A percentile compares a stretch with the other conserved stretches of the same genome.
These are phyloP conservation scores for Glaucopsyche alexis DNA, from an alignment of 2,888 invertebrate genomes.

Conservation along the genomic window DNA sequence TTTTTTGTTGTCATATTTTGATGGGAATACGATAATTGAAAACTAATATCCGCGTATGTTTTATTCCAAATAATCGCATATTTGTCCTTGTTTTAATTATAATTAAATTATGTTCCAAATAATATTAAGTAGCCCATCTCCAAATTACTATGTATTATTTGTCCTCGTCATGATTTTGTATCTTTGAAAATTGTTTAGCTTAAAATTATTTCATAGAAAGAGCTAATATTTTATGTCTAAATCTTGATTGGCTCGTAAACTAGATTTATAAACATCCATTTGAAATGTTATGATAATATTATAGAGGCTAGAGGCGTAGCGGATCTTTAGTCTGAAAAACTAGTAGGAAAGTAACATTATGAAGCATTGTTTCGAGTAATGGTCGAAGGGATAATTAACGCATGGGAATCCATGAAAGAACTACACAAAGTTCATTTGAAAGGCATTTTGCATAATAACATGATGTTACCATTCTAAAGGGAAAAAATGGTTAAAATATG, in stretches of 20 bases:
- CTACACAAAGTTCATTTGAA: neutral
- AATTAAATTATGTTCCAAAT: neutral
- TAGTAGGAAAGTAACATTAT: neutral
- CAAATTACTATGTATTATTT: neutral
- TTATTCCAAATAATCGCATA: neutral
- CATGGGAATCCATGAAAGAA: neutral
- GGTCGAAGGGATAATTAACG: neutral
- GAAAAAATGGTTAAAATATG: neutral
- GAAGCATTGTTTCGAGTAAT: slow-evolving; percentile 22
- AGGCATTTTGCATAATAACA: neutral
- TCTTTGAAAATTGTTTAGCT: too few relatives aligned
- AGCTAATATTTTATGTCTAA: too few relatives aligned
- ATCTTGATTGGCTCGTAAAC: too few relatives aligned
- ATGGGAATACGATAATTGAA: slow-evolving; percentile 42
- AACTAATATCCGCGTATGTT: slow-evolving; percentile 37
- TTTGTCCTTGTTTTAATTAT: slow-evolving; percentile 3
- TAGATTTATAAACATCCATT: too few relatives aligned
- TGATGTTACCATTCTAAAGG: neutral
- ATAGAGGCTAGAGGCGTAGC: neutral
- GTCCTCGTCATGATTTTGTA: neutral
- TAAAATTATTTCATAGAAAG: too few relatives aligned
- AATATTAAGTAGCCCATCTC: neutral
- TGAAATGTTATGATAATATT: neutral
- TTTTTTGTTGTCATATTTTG: slow-evolving; percentile 43
- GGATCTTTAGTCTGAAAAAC: neutral